Evolutionary conservation across 2,113 vertebrate genomes (phyloP), one percentile per base, ranked within the genome.

Genomic region (Erinaceus europaeus): DNA sequence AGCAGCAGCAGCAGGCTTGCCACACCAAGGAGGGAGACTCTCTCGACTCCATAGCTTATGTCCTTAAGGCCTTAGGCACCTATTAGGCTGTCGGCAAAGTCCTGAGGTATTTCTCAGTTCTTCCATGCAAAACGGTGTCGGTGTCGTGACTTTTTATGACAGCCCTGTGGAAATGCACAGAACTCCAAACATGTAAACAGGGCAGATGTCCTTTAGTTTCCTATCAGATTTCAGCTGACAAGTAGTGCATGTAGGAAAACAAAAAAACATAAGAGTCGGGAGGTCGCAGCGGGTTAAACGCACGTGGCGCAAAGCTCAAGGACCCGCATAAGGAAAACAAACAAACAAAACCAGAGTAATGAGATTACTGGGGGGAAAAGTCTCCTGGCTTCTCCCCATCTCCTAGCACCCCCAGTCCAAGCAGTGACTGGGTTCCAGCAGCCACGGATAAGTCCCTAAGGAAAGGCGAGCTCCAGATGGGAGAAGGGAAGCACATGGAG

Each of bases 381-480:
- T n/a, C n/a, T n/a, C n/a, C n/a, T n/a, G n/a, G n/a, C n/a, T n/a
- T 78, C 57, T 14, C 23, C 9, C 55, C 40, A 44, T 53, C 55
- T 48, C 38, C 68, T 69, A 27, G 42, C 10, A 50, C 1, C 21
- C 7, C 6, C 27, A 68, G 20, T 21, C 20, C 40, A 62, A 27
- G 48, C 48, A 36, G 38, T 1, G 23, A 21, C 7, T 21, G 2
- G 3, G 52, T 59, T 69, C 42, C 59, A 44, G 23, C 20, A 25
- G 87, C 12, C 61, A 69, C 50, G 52, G 50, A 38, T 55, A 25
- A 53, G 15, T 18, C 67, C 69, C 48, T 6, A 9, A 40, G 38
- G 40, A 57, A 12, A 48, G 50, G 27, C 50, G 42, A 25, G 62
- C 34, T 72, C 79, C 91, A 94, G 91, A 91, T 90, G 92, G 94